Percentiles rank a stretch among this genome's conserved stretches.
phyloP scores from a whole-genome alignment of 2,797 vertebrate genomes.

The Tamandua tetradactyla region DNA sequence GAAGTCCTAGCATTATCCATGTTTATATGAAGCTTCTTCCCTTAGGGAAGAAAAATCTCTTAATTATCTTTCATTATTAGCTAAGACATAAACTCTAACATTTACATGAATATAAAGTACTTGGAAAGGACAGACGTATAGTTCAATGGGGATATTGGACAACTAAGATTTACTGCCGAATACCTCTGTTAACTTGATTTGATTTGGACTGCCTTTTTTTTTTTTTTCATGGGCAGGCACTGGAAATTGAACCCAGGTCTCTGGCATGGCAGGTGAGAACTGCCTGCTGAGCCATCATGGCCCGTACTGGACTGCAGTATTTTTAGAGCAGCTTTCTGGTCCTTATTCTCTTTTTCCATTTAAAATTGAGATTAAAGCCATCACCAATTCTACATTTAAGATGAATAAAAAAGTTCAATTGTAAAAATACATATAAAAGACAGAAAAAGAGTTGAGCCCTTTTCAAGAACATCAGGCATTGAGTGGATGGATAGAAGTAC shows the following conservation, averaged over 20 bases:
- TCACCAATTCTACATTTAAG: neutral
- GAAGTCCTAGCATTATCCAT: neutral
- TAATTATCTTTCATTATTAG: conserved; percentile 23
- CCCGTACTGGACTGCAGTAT: neutral
- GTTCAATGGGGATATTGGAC: neutral
- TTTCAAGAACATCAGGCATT: conserved; percentile 31
- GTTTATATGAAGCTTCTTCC: neutral
- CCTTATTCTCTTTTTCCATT: neutral
- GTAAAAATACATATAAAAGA: neutral
- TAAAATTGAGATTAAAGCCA: neutral
- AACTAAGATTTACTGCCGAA: neutral
- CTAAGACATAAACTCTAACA: neutral
- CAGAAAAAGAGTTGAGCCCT: neutral
- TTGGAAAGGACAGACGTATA: neutral
- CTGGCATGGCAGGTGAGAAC: no score
- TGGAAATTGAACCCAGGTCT: no score
- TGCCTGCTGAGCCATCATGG: no score
- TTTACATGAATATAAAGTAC: conserved; percentile 2
- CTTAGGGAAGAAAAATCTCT: neutral
- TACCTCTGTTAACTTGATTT: neutral
- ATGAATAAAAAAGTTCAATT: neutral
- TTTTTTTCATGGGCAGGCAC: no score
- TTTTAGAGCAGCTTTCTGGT: neutral
- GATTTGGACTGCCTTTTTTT: no score
- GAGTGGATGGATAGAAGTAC: neutral